Percentiles rank a stretch among this genome's conserved stretches.
phyloP scores from a whole-genome alignment of 1,140 invertebrate species.

The Melanaphis sacchari region DNA sequence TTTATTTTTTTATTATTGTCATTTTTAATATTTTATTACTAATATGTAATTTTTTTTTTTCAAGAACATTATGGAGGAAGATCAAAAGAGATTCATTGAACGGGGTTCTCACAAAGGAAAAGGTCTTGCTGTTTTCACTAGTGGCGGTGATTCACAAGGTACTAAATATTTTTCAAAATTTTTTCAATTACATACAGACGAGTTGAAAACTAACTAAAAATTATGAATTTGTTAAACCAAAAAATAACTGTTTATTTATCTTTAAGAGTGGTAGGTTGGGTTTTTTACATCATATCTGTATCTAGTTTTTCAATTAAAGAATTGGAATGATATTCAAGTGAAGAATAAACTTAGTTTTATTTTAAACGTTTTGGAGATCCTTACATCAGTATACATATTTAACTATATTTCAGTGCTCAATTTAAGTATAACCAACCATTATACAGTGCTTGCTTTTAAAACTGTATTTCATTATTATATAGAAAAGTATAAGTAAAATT shows the following conservation, averaged over 20 bases:
- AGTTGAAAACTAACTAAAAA: background rate
- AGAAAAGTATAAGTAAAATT: background rate
- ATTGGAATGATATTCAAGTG: background rate
- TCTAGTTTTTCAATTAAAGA: background rate
- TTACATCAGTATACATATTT: background rate
- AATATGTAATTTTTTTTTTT: background rate
- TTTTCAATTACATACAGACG: background rate
- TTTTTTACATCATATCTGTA: background rate
- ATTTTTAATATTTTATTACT: background rate
- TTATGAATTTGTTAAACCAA: background rate
- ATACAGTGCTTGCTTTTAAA: background rate
- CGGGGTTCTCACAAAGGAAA: conserved; percentile 89
- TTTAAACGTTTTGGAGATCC: background rate
- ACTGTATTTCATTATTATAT: background rate
- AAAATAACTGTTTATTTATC: background rate
- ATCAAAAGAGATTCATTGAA: conserved; percentile 78
- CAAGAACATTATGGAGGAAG: conserved; percentile 67
- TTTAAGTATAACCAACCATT: background rate
- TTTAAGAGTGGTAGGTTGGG: background rate
- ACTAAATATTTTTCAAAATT: background rate
- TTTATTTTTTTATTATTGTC: background rate
- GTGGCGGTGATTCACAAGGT: conserved; percentile 96
- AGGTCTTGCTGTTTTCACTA: conserved; percentile 91
- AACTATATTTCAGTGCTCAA: background rate
- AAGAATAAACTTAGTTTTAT: background rate